phyloP scores from a whole-genome alignment of 2,797 vertebrate species.

The Acrocephalus scirpaceus region DNA sequence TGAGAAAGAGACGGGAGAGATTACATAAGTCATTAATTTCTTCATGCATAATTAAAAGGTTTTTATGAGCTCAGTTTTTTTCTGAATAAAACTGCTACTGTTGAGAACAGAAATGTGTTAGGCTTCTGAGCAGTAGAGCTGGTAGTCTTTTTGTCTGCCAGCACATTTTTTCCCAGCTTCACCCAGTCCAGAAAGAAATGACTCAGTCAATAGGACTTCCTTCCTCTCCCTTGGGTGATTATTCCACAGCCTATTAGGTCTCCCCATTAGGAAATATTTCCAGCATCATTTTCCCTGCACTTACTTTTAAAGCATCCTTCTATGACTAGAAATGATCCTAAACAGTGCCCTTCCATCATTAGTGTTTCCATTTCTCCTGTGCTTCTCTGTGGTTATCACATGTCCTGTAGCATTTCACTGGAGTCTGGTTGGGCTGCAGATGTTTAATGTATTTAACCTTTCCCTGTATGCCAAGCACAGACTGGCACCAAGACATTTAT shows the following conservation, averaged over 20 bases:
- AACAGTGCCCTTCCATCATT: not conserved
- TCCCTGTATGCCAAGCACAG: not conserved
- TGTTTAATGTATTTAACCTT: not conserved
- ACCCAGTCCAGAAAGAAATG: not conserved
- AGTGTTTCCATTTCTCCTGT: not conserved
- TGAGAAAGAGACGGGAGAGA: not conserved
- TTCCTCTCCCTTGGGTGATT: not conserved
- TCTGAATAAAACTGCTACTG: not conserved
- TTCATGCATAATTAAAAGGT: not conserved
- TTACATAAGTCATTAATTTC: not conserved
- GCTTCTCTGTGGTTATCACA: not conserved
- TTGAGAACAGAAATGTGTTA: not conserved
- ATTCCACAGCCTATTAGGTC: not conserved
- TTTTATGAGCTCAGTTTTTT: not conserved
- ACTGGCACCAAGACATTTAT: slow-evolving; percentile 4
- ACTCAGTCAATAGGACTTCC: slow-evolving; percentile 30
- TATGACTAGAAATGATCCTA: not conserved
- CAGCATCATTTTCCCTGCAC: not conserved
- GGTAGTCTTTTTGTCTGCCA: not conserved
- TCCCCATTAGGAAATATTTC: not conserved
- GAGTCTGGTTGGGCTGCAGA: not conserved
- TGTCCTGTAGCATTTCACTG: not conserved
- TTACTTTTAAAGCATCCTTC: not conserved
- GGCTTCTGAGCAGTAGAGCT: not conserved
- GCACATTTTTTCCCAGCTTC: not conserved